Base-by-base conservation (phyloP, 2,113 vertebrate genomes). In the Sorex araneus region DNA sequence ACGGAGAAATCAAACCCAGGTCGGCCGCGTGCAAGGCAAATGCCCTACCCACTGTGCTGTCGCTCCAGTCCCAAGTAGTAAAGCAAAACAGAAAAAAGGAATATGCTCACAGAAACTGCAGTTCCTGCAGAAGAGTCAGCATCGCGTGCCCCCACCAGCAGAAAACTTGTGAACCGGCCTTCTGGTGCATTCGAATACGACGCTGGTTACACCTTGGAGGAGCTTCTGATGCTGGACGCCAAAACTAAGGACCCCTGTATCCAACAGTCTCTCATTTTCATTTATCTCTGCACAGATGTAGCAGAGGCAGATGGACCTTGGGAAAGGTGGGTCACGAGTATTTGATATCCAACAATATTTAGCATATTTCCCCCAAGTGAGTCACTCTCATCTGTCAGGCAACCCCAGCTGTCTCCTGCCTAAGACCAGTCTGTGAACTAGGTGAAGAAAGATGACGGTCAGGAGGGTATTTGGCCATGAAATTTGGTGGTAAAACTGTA, bases 281-380 rank as follows among this genome's bases (percentile, higher is more conserved):
- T 64, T 64, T 64, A 8, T 64, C 23, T 64, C 8, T 64, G 63
- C 4, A 6, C 16, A 27, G 9, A 64, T 28, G 6, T 54, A 64
- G 63, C 27, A 64, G 63, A 64, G 21, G 21, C 8, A 64, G 23
- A 64, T 23, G 23, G 63, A 82, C 40, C 19, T 40, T 85, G 40
- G 28, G 28, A 66, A 54, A 25, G 40, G 10, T 64, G 40, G 19
- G 15, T 64, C 57, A 25, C 13, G 57, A 66, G 47, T 74, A 83
- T 4, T 36, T 45, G 63, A 75, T 64, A 70, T 80, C 88, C 32
- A 75, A 79, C 84, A 90, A 27, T 36, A 89, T 69, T 40, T 40
- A 76, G 66, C 12, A 28, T n/a, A 45, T n/a, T n/a, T n/a, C 54
- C 10, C 67, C 47, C 36, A 57, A 47, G 27, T 47, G 6, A 19